Base-by-base conservation (phyloP, 2,888 invertebrate species). In the Mactromeris polynyma region DNA sequence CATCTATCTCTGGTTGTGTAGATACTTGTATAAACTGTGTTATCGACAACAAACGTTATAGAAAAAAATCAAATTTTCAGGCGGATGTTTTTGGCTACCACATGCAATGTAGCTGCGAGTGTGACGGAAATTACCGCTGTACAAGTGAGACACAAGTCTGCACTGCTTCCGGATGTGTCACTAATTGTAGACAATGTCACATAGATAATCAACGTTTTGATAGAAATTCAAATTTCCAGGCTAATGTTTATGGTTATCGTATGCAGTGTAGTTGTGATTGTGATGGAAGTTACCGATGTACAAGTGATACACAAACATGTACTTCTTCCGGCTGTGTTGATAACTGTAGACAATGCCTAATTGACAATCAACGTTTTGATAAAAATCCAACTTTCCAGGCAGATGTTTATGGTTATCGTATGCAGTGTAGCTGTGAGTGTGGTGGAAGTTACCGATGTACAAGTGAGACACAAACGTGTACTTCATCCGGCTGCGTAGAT, bases 161-260 rank as follows among this genome's bases (percentile, higher is more conserved):
- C 81, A 87, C 84, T 17, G 33, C 79, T 14, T 80, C 83, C 19
- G 89, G 90, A 1, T 89, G 92, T 83, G 87, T 90, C 46, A 89
- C 81, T 80, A 86, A 79, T 21, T 94, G 94, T n/a, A 54, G 58
- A 42, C 26, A 51, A n/a, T 95, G 95, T 80, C 80, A 89, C 9
- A 94, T 94, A 1, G 91, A 94, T 21, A 93, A 92, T 0, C 89
- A 87, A 51, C 83, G 79, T 40, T 89, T 87, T 69, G 54, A 84
- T 0, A 94, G 93, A 7, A 93, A 93, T 84, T 83, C 92, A 7
- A 86, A 89, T 79, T 95, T 95, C 78, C 42, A 73, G 11, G 89
- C 86, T 1, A 9, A 84, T 33, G 78, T 89, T 2, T 83, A 58
- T 36, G 87, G 90, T 4, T 36, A 46, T 17, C 64, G 58, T 36